Evolutionary conservation across 1,140 invertebrate genomes (phyloP), one percentile per base, ranked within the genome.

Genomic region (Radopholus similis): DNA sequence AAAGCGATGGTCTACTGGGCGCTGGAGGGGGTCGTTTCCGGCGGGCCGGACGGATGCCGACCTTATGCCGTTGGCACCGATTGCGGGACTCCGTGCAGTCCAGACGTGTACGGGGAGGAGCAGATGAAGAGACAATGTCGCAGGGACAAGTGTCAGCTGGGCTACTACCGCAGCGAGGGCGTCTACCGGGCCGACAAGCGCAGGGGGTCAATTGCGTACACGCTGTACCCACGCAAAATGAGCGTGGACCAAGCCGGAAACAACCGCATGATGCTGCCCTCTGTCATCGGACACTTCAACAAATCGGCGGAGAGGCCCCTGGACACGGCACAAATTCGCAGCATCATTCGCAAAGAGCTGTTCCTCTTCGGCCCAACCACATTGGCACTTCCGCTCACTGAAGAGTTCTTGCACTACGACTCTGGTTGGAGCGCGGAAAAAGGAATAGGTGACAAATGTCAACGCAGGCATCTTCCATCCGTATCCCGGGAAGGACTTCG

Each of bases 381-480:
- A 9, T 71, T 81, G 68, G 79, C 79, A 42, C 80, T 81, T 57
- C 79, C 79, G 8, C 72, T 82, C 9, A 83, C 79, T 3, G 79
- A 81, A 73, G 79, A 81, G 49, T 81, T 81, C 51, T 63, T 81
- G 6, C 79, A 81, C 58, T 81, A 81, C 55, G 74, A 77, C 15
- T 66, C 53, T 15, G 78, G 75, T 66, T n/a, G n/a, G 28, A 32
- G 21, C 13, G 4, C 6, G 13, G 23, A 18, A 60, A 18, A 30
- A 0, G 59, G 2, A 18, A 44, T 57, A 30, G n/a, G n/a, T 32
- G 11, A 11, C 13, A 40, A 59, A 9, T 21, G 53, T 58, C n/a
- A 6, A 15, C 23, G 26, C 34, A 73, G 72, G 77, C 9, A 59
- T 81, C 23, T 81, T 82, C 69, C 75, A 77, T 21, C 80, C 80